Conservation (phyloP, 2,113 vertebrate species). For the Corynorhinus townsendii region DNA sequence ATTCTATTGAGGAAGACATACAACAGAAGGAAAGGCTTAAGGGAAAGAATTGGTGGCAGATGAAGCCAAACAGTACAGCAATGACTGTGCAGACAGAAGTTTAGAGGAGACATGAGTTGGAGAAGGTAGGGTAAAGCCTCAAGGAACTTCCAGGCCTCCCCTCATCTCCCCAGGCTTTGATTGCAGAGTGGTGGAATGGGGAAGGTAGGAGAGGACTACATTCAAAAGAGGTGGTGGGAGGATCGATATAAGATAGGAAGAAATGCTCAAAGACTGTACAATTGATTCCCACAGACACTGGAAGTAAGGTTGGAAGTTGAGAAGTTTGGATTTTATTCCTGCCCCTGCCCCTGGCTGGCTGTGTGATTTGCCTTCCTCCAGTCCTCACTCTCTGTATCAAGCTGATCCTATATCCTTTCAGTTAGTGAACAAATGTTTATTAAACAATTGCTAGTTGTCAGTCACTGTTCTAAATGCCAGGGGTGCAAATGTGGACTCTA, state of each 20-base stretch:
- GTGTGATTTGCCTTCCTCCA: neutral
- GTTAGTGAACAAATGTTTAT: neutral
- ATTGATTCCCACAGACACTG: neutral
- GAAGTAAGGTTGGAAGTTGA: constrained; percentile 16
- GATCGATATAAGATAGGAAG: neutral
- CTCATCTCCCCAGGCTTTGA: neutral
- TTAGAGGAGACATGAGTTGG: neutral
- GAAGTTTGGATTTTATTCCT: neutral
- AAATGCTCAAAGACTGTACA: neutral
- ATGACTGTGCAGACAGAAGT: neutral
- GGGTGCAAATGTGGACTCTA: too few relatives aligned
- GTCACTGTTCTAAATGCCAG: neutral
- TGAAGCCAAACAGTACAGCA: neutral
- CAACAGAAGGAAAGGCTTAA: neutral
- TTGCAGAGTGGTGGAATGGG: neutral
- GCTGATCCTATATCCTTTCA: neutral
- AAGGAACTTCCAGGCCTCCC: neutral
- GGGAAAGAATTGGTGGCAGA: neutral
- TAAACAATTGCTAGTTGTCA: neutral
- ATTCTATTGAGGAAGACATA: neutral
- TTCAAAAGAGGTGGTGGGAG: neutral
- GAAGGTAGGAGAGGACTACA: neutral
- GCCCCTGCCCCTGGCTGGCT: neutral
- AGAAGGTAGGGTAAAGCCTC: neutral
- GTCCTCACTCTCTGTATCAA: neutral